phyloP scores from a whole-genome alignment of 2,113 vertebrate genomes.

The Pipa parva region DNA sequence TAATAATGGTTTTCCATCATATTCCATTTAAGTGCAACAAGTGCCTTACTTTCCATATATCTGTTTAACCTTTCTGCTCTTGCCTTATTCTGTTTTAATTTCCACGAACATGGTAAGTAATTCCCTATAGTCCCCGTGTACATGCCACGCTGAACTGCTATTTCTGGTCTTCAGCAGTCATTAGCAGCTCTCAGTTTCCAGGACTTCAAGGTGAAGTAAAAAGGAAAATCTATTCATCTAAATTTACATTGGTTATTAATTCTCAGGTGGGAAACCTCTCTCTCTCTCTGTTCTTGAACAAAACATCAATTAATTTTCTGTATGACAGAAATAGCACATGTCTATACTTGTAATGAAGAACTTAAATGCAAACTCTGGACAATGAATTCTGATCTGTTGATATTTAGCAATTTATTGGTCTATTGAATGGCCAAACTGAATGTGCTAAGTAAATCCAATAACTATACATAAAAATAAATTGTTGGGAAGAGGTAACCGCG shows the following conservation, averaged over 20 bases:
- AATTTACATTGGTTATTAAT: neutral
- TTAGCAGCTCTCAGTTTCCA: slow-evolving; percentile 22
- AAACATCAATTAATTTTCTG: too few relatives aligned
- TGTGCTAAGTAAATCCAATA: too few relatives aligned
- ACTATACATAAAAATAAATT: too few relatives aligned
- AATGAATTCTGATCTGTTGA: too few relatives aligned
- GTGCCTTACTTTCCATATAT: neutral
- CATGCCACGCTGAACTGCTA: slow-evolving; percentile 26
- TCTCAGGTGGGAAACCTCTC: neutral
- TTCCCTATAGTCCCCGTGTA: slow-evolving; percentile 13
- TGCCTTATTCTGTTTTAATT: slow-evolving; percentile 24
- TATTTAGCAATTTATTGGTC: too few relatives aligned
- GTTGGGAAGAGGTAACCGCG: too few relatives aligned
- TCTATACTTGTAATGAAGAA: too few relatives aligned
- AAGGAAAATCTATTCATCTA: slow-evolving; percentile 17
- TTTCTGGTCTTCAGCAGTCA: slow-evolving; percentile 19
- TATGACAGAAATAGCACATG: too few relatives aligned
- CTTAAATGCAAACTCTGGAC: too few relatives aligned
- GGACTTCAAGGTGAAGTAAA: slow-evolving; percentile 30
- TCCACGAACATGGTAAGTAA: slow-evolving; percentile 25
- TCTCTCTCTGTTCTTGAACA: too few relatives aligned
- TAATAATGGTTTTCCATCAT: neutral
- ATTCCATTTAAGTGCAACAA: neutral
- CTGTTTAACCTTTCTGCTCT: neutral
- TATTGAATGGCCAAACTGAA: too few relatives aligned